Evolutionary conservation across 2,797 vertebrate genomes (phyloP).

Genomic region (Enteromius unitaeniatus): DNA sequence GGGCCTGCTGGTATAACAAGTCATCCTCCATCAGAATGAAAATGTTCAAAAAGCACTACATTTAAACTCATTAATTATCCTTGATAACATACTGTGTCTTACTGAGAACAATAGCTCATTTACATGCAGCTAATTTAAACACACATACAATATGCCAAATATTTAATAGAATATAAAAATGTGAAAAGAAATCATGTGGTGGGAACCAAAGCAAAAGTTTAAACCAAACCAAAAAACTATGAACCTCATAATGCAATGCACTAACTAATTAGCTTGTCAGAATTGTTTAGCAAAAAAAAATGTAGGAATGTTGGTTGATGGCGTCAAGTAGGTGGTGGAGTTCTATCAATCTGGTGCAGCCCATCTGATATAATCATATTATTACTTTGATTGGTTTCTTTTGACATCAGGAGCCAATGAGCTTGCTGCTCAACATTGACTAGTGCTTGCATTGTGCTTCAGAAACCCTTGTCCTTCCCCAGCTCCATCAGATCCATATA

Average conservation of each 20-base stretch:
- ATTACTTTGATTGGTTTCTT: too few relatives aligned
- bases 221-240: not conserved
- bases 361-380: too few relatives aligned
- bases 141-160: not conserved
- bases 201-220: not conserved
- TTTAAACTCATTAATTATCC: not conserved
- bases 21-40: conserved; percentile 65
- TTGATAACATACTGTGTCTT: not conserved
- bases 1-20: conserved; percentile 65
- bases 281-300: not conserved
- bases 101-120: not conserved
- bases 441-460: not conserved
- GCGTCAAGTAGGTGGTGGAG: not conserved
- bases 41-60: conserved; percentile 57
- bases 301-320: not conserved
- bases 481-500: not conserved
- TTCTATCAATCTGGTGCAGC: not conserved
- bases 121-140: not conserved
- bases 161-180: not conserved
- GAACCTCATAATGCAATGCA: not conserved
- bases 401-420: too few relatives aligned
- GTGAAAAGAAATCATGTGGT: not conserved
- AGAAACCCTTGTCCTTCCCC: not conserved
- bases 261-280: too few relatives aligned
- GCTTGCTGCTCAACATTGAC: not conserved